A percentile compares a stretch with the other conserved stretches of the same genome.
Evolutionary conservation across 2,888 invertebrate species (phyloP).

Genomic region (Synanthedon tipuliformis): DNA sequence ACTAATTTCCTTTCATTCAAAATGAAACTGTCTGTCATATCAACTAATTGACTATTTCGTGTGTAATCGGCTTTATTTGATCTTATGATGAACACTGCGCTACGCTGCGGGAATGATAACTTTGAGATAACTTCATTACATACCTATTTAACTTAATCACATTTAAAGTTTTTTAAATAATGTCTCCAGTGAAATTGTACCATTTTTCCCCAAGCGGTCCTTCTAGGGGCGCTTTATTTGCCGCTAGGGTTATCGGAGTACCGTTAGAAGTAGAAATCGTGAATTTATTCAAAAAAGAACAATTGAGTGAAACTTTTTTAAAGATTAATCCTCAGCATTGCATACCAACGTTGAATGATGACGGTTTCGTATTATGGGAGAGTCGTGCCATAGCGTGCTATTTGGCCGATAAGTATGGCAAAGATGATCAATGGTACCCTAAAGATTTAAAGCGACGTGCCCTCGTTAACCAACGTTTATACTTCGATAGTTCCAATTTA

Average conservation of each 20-base stretch:
- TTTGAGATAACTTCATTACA: too few species aligned
- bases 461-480: conserved; percentile 71
- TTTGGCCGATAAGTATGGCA: conserved; percentile 71
- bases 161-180: conserved; percentile 2
- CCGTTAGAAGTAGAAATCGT: conserved; percentile 60
- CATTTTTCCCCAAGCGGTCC: conserved; percentile 74
- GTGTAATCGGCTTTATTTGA: too few species aligned
- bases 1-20: too few species aligned
- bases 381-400: conserved; percentile 75
- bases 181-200: conserved; percentile 55
- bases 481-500: conserved; percentile 73
- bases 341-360: conserved; percentile 76
- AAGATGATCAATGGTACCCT: conserved; percentile 72
- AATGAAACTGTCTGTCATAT: too few species aligned
- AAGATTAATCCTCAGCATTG: conserved; percentile 76
- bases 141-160: too few species aligned
- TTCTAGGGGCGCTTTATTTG: conserved; percentile 71
- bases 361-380: conserved; percentile 76
- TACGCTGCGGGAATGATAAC: too few species aligned
- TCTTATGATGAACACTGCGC: too few species aligned
- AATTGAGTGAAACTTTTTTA: conserved; percentile 65
- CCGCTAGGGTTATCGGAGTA: conserved; percentile 68
- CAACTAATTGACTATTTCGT: too few species aligned
- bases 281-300: conserved; percentile 71
- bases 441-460: conserved; percentile 68